These are phyloP conservation scores for Hypena proboscidalis DNA, from an alignment of 2,888 invertebrate species.

Conservation along the genomic window DNA sequence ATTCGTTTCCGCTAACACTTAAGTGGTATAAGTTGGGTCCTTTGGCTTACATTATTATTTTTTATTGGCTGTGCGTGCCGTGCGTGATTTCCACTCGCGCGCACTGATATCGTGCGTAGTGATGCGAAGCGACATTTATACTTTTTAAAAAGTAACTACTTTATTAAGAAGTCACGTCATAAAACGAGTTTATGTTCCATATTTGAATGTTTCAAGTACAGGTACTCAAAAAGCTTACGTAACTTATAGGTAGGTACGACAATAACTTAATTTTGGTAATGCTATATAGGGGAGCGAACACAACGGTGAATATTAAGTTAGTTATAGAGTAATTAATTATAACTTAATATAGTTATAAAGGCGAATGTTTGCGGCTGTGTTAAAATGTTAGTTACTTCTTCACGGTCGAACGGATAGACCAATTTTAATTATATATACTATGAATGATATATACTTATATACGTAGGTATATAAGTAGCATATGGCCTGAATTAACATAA, in stretches of 20 bases:
- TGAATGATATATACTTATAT: too few relatives aligned
- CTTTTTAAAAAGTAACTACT: slow-evolving; percentile 23
- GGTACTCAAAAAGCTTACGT: neutral
- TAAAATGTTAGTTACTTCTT: too few relatives aligned
- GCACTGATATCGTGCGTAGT: slow-evolving; percentile 38
- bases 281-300: too few relatives aligned
- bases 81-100: slow-evolving; percentile 43
- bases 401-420: too few relatives aligned
- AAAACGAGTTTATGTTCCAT: slow-evolving; percentile 8
- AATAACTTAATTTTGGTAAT: neutral
- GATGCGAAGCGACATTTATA: slow-evolving; percentile 29
- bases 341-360: too few relatives aligned
- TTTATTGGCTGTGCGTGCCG: slow-evolving; percentile 42
- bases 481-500: too few relatives aligned
- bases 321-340: too few relatives aligned
- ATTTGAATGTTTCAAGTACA: neutral
- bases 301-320: too few relatives aligned
- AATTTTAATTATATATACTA: too few relatives aligned
- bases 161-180: slow-evolving; percentile 34
- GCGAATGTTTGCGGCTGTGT: too few relatives aligned
- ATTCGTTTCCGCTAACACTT: slow-evolving; percentile 37
- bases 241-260: too few relatives aligned
- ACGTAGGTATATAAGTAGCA: too few relatives aligned
- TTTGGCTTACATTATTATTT: slow-evolving; percentile 45
- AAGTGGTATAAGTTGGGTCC: slow-evolving; percentile 26